These are phyloP conservation scores for Meteorus colon DNA, from an alignment of 2,888 invertebrate species.

Conservation along the genomic window DNA sequence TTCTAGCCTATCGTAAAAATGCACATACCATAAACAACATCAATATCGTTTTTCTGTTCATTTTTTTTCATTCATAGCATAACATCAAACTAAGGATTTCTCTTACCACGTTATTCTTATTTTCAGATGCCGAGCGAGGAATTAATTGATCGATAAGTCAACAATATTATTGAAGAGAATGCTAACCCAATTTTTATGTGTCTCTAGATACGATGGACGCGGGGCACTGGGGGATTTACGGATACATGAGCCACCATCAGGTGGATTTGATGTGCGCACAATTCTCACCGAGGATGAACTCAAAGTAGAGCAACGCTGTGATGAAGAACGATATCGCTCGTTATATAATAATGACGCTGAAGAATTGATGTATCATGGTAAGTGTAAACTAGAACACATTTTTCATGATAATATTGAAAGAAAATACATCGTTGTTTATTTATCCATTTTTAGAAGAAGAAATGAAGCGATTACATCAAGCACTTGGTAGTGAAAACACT, in stretches of 20 bases:
- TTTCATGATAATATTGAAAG: neutral
- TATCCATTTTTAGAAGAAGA: slow-evolving; percentile 86
- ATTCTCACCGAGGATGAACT: slow-evolving; percentile 83
- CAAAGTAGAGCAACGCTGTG: slow-evolving; percentile 92
- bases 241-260: slow-evolving; percentile 85
- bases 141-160: slow-evolving; percentile 32
- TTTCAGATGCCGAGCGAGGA: slow-evolving; percentile 51
- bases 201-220: slow-evolving; percentile 92
- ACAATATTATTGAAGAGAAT: slow-evolving; percentile 34
- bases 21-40: slow-evolving; percentile 6
- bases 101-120: slow-evolving; percentile 49
- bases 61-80: slow-evolving; percentile 17
- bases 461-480: slow-evolving; percentile 88
- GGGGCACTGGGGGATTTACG: slow-evolving; percentile 92
- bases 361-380: slow-evolving; percentile 93
- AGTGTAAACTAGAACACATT: slow-evolving; percentile 51
- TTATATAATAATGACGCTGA: slow-evolving; percentile 91
- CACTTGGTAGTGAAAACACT: slow-evolving; percentile 75
- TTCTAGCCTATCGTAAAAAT: slow-evolving; percentile 37
- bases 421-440: slow-evolving; percentile 33
- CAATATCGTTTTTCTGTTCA: neutral
- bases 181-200: slow-evolving; percentile 62
- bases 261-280: slow-evolving; percentile 80
- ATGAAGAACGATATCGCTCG: slow-evolving; percentile 95
- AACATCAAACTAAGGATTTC: slow-evolving; percentile 20